Conservation (phyloP, 2,113 vertebrate species). For the Alligator sinensis region DNA sequence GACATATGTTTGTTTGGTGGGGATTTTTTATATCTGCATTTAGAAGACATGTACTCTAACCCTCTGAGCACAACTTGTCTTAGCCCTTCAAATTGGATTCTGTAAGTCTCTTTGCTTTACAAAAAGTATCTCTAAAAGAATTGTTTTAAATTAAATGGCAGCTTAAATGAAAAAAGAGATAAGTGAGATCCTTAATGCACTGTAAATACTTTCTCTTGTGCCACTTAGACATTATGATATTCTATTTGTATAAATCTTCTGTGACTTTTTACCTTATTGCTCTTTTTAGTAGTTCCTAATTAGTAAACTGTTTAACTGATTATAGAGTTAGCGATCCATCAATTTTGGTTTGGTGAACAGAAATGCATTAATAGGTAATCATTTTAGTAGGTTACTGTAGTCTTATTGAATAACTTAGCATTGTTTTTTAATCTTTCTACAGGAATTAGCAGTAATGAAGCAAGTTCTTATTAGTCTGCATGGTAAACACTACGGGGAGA, state of each 20-base stretch:
- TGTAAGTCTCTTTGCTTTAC: background rate
- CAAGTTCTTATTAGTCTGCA: conserved; percentile 88
- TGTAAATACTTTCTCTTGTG: conserved; percentile 14
- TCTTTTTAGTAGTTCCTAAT: background rate
- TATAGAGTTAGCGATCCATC: background rate
- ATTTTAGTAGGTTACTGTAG: conserved; percentile 31
- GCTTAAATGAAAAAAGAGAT: background rate
- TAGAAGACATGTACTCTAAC: background rate
- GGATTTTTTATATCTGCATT: background rate
- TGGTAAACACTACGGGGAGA: conserved; percentile 71
- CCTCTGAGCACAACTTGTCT: background rate
- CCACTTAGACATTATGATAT: conserved; percentile 11
- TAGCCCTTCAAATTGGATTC: conserved; percentile 22
- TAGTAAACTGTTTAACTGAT: conserved; percentile 19
- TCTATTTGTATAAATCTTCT: background rate
- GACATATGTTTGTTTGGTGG: background rate
- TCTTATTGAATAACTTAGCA: conserved; percentile 16
- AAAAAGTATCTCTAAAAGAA: conserved; percentile 15
- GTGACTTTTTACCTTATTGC: conserved; percentile 16
- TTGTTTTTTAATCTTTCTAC: conserved; percentile 62
- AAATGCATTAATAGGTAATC: conserved; percentile 27
- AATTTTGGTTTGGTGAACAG: background rate
- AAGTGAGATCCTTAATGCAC: background rate
- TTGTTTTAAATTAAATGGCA: background rate
- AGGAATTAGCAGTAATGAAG: conserved; percentile 96